These are phyloP conservation scores for Enteromius argenteus DNA, from an alignment of 2,797 vertebrate genomes.

Conservation along the genomic window DNA sequence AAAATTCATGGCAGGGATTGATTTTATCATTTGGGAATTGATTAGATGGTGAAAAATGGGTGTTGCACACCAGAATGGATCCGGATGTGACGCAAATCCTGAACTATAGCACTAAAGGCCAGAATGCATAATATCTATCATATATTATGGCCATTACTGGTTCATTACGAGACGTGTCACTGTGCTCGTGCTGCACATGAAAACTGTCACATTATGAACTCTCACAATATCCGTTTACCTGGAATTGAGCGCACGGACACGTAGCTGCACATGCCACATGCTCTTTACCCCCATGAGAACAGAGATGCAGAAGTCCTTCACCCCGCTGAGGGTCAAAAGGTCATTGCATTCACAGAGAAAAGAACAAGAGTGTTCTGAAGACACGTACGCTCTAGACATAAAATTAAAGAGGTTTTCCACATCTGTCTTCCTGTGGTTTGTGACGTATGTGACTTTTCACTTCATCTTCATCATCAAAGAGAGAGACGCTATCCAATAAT, in stretches of 20 bases:
- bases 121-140: neutral
- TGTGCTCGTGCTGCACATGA: neutral
- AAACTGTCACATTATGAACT: slow-evolving; percentile 39
- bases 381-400: slow-evolving; percentile 24
- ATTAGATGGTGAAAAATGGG: neutral
- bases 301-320: slow-evolving; percentile 66
- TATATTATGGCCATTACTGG: neutral
- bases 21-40: slow-evolving; percentile 2
- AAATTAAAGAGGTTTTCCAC: neutral
- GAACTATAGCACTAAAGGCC: neutral
- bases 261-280: neutral
- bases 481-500: neutral
- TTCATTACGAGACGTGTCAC: slow-evolving; percentile 68
- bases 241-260: slow-evolving; percentile 66
- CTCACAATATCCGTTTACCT: slow-evolving; percentile 63
- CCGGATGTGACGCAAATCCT: neutral
- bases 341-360: slow-evolving; percentile 79
- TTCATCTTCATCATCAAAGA: neutral
- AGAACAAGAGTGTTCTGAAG: slow-evolving; percentile 51
- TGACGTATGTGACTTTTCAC: neutral
- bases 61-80: neutral
- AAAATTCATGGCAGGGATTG: neutral
- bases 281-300: slow-evolving; percentile 72
- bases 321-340: slow-evolving; percentile 73
- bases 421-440: slow-evolving; percentile 2